These are phyloP conservation scores for Rhynchonycteris naso DNA, from an alignment of 2,797 vertebrate species.

Conservation along the genomic window DNA sequence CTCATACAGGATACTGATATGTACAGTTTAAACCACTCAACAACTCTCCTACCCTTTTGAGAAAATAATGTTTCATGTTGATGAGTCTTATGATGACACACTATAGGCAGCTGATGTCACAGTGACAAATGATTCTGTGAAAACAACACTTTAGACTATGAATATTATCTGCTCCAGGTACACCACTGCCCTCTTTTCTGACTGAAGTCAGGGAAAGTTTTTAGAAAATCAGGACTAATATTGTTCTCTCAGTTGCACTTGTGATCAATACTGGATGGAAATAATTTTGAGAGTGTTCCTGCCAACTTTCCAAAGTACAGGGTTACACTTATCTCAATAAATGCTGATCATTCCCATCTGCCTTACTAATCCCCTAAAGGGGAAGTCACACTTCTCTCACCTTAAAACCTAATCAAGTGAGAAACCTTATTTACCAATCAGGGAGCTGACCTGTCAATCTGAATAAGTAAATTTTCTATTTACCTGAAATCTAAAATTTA, in stretches of 20 bases:
- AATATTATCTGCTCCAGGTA: background rate
- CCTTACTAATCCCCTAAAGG: background rate
- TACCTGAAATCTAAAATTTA: background rate
- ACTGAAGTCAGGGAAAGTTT: slow-evolving; percentile 1
- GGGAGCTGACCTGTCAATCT: background rate
- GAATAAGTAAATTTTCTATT: background rate
- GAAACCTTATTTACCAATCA: background rate
- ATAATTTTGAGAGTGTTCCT: background rate
- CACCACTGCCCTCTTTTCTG: background rate
- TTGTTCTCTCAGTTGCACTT: background rate
- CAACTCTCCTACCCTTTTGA: background rate
- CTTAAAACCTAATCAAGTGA: background rate
- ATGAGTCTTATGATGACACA: background rate
- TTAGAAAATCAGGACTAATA: background rate
- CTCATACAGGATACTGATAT: background rate
- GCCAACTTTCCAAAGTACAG: background rate
- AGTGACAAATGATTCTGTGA: background rate
- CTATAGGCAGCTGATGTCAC: background rate
- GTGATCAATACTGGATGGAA: background rate
- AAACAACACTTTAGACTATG: background rate
- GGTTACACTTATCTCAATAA: background rate
- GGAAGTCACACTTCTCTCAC: background rate
- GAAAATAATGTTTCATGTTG: background rate
- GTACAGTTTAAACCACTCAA: background rate
- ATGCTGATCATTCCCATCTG: background rate